Evolutionary conservation across 1,140 invertebrate genomes (phyloP).

Genomic region (Gonatopus flavifemur): DNA sequence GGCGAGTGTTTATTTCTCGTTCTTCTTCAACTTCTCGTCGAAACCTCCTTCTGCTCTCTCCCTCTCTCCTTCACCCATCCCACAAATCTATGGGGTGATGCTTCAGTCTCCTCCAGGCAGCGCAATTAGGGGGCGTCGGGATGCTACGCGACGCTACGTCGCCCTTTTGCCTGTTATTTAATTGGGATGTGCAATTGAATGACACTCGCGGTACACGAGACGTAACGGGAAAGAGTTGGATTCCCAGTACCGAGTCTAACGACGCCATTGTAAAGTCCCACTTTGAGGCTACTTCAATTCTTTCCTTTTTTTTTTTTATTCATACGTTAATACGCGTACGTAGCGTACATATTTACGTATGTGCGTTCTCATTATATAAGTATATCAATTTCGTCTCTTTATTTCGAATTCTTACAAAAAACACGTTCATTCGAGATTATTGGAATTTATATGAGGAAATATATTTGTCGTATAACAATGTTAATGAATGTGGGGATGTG

Average conservation of each 20-base stretch:
- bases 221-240: slow-evolving; percentile 44
- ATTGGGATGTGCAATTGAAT: slow-evolving; percentile 60
- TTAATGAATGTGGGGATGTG: no score
- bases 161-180: slow-evolving; percentile 61
- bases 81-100: no score
- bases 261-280: slow-evolving; percentile 41
- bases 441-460: no score
- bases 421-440: no score
- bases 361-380: no score
- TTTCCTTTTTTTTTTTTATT: no score
- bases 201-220: slow-evolving; percentile 49
- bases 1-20: slow-evolving; percentile 36
- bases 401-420: no score
- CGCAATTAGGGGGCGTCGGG: slow-evolving; percentile 55
- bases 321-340: no score
- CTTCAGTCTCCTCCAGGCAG: slow-evolving; percentile 26
- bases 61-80: no score
- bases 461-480: no score
- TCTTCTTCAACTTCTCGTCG: slow-evolving; percentile 16
- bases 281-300: slow-evolving; percentile 21
- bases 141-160: slow-evolving; percentile 55
- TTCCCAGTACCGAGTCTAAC: slow-evolving; percentile 29
- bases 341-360: no score
- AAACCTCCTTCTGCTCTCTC: slow-evolving; percentile 1
- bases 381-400: no score